These are phyloP conservation scores for Mustela lutreola DNA, from an alignment of 2,113 vertebrate genomes.

Conservation along the genomic window DNA sequence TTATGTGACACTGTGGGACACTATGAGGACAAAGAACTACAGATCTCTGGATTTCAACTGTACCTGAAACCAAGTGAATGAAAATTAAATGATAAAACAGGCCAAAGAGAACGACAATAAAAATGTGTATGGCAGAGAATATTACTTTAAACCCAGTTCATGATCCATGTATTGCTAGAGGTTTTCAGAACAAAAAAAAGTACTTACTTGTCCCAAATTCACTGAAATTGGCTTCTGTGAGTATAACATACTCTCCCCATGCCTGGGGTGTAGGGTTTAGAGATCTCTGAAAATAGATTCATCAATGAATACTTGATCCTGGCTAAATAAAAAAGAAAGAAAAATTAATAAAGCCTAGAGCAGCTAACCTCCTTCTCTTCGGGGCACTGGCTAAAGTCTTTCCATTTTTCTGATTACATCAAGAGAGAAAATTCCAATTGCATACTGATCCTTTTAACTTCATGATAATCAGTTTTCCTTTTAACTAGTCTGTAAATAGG, in stretches of 20 bases:
- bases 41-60: background rate
- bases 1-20: background rate
- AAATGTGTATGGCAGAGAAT: background rate
- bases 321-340: background rate
- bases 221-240: background rate
- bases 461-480: constrained; percentile 37
- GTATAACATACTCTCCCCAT: background rate
- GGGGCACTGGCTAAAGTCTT: background rate
- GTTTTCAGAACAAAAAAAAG: background rate
- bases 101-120: background rate
- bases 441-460: background rate
- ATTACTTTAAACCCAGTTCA: background rate
- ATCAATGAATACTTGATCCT: constrained; percentile 25
- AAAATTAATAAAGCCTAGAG: constrained; percentile 35
- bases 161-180: background rate
- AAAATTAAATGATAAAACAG: background rate
- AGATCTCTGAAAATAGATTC: constrained; percentile 37
- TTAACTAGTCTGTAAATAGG: constrained; percentile 38
- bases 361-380: constrained; percentile 4
- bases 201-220: background rate
- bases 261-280: background rate
- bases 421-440: constrained; percentile 30
- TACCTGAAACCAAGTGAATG: constrained; percentile 19
- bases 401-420: constrained; percentile 22
- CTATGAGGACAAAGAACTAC: background rate